Base-by-base conservation (phyloP, 2,888 invertebrate species). In the Cephonodes hylas region DNA sequence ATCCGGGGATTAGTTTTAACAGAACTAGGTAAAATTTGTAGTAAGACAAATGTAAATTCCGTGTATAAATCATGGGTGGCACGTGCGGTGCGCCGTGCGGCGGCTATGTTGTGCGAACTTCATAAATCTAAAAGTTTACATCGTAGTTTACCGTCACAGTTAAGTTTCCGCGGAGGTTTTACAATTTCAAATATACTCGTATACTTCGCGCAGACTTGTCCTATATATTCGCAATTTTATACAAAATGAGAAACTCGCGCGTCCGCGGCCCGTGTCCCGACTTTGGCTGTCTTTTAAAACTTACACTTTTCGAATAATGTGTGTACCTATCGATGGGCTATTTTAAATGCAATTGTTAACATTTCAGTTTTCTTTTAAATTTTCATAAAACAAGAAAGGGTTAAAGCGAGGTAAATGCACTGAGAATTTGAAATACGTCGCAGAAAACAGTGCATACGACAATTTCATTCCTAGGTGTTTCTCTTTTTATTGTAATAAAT, bases 71-170 rank as follows among this genome's bases (percentile, higher is more conserved):
- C 83, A 82, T 78, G 77, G 73, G 27, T 31, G 67, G 76, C 79
- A 80, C 77, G 76, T 77, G 77, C 76, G 70, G 74, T 68, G 70
- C 70, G 71, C 13, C 38, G 38, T n/a, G 38, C 38, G n/a, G 69
- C 62, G 61, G 74, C 69, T 72, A 70, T 70, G 68, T 65, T 68
- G 71, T 68, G 66, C 71, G 70, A 75, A 81, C 76, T 83, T 77
- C 83, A 85, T 86, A 86, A 86, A 85, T 86, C 84, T 81, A 71
- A 81, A 83, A 84, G 81, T 85, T 84, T 75, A 74, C 77, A 75
- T 77, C 81, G 75, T 81, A 83, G 78, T 83, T 82, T 78, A 77
- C 79, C 75, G 80, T 79, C 83, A 76, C 68, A 74, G 75, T 74
- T 73, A 77, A 81, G 80, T 83, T 77, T 71, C 72, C 71, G 77